Evolutionary conservation across 2,113 vertebrate species (phyloP), one percentile per base, ranked within the genome.

Genomic region (Sylvilagus bachmani): DNA sequence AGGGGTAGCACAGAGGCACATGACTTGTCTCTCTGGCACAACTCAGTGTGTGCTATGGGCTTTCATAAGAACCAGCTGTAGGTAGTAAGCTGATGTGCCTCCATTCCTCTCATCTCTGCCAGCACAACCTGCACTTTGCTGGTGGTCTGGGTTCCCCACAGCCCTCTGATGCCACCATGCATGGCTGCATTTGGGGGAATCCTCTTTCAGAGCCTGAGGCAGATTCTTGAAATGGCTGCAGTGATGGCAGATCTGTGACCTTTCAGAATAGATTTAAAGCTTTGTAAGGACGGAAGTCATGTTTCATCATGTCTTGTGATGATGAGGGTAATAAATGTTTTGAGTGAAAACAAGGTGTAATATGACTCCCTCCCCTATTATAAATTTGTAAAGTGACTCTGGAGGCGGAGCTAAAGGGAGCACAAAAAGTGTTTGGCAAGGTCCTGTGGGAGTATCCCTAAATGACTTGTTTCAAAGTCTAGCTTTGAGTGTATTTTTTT

Each of bases 51-150:
- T 36, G 67, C 61, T 24, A 6, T 44, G 5, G 29, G 29, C 78
- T 74, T 11, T 36, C 55, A 55, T 21, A 33, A 51, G 83, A 66
- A 31, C 51, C 4, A 3, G 24, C 0, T 0, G 4, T 21, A 33
- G 36, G 75, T 16, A 2, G 21, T 61, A 17, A 51, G 53, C 0
- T 6, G 51, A 0, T 27, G 13, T 24, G 55, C 24, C 33, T 7
- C 8, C 36, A 7, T 19, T 31, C 13, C 24, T 8, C 3, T 1
- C 1, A 1, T 33, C 6, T 49, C 77, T 21, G 2, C 16, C 0
- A 27, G 67, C n/a, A 27, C 24, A 13, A 1, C n/a, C 58, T 51
- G 22, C 7, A 12, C 3, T 7, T 33, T 0, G 0, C 27, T 2
- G 31, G 25, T 33, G 27, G 31, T 10, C 36, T 31, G 7, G 74